phyloP scores from a whole-genome alignment of 2,113 vertebrate genomes.

The Pristiophorus japonicus region DNA sequence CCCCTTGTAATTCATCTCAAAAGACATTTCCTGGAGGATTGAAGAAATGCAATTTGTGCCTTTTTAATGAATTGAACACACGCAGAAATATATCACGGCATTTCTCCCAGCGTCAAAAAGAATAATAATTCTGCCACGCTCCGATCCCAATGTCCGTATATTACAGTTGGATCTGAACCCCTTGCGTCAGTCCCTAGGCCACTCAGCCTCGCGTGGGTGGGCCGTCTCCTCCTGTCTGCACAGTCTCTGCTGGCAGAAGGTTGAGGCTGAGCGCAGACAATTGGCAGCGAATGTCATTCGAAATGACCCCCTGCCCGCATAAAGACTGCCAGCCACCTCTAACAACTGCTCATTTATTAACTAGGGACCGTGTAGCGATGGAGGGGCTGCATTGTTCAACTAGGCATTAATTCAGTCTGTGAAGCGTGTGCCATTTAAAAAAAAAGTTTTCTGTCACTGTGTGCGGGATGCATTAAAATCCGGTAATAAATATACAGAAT shows the following conservation, averaged over 20 bases:
- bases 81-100: not conserved
- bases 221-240: not conserved
- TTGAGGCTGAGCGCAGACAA: not conserved
- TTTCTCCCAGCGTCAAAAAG: not conserved
- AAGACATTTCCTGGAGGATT: not conserved
- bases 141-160: not conserved
- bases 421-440: not conserved
- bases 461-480: not conserved
- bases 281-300: not conserved
- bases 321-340: not conserved
- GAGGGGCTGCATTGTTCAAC: not conserved
- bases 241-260: not conserved
- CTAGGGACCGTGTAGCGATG: not conserved
- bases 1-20: not conserved
- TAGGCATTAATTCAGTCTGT: not conserved
- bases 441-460: not conserved
- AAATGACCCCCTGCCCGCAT: not conserved
- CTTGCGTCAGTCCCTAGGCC: not conserved
- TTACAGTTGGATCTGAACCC: not conserved
- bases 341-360: slow-evolving; percentile 9
- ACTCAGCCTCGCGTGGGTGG: not conserved
- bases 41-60: not conserved
- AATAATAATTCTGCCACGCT: not conserved
- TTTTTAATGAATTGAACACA: not conserved
- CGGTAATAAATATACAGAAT: not conserved